These are phyloP conservation scores for Drepana falcataria DNA, from an alignment of 2,888 invertebrate genomes.

Conservation along the genomic window DNA sequence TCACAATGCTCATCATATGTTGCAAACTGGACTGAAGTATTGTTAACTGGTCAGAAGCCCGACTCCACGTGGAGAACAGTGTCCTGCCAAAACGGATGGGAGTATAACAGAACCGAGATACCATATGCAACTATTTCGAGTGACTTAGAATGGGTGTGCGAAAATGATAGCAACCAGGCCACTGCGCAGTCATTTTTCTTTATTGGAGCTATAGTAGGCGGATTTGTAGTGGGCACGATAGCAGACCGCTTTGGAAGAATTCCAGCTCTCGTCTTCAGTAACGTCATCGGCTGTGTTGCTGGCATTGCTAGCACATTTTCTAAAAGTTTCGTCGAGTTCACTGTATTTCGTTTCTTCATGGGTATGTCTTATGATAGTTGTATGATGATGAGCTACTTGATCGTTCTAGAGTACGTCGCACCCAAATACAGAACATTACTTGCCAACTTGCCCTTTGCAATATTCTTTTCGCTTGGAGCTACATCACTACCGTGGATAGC, in stretches of 20 bases:
- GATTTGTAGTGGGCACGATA: constrained; percentile 49
- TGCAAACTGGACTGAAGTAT: constrained; percentile 49
- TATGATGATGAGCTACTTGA: constrained; percentile 55
- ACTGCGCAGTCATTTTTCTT: constrained; percentile 55
- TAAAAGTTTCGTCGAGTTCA: constrained; percentile 38
- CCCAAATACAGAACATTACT: constrained; percentile 55
- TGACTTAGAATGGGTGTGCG: constrained; percentile 59
- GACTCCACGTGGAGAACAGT: constrained; percentile 35
- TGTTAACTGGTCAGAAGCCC: constrained; percentile 25
- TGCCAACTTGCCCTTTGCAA: constrained; percentile 49
- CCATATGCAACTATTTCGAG: constrained; percentile 54
- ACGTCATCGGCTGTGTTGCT: constrained; percentile 44
- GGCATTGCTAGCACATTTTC: constrained; percentile 44
- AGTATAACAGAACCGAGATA: constrained; percentile 55
- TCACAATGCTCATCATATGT: constrained; percentile 46
- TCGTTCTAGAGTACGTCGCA: constrained; percentile 51
- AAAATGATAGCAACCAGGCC: constrained; percentile 51
- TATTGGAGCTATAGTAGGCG: constrained; percentile 53
- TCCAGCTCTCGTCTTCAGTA: constrained; percentile 44
- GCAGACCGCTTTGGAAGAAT: constrained; percentile 53
- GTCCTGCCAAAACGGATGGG: constrained; percentile 52
- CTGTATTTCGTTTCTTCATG: constrained; percentile 49
- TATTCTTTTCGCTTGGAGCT: constrained; percentile 42
- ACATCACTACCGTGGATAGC: constrained; percentile 52
- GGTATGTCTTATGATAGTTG: constrained; percentile 61